These are phyloP conservation scores for Hirundo rustica DNA, from an alignment of 2,797 vertebrate genomes.

Conservation along the genomic window DNA sequence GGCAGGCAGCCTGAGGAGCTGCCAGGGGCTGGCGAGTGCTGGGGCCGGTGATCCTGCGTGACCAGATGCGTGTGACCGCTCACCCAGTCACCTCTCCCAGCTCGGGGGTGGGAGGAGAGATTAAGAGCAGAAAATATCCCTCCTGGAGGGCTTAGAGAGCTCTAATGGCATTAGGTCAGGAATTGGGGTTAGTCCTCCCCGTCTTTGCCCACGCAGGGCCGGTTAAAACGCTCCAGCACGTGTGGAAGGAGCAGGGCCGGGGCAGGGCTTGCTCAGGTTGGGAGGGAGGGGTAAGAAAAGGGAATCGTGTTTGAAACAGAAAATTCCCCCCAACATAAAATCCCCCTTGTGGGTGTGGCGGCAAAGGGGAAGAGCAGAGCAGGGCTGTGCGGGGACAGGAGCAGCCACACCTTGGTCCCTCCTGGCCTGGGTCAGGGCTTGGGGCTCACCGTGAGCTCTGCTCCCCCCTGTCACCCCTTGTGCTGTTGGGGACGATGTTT, in stretches of 20 bases:
- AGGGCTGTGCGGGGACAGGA: neutral
- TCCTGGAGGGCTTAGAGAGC: conserved; percentile 36
- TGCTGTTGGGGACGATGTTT: neutral
- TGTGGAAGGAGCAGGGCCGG: accelerated
- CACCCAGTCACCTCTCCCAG: neutral
- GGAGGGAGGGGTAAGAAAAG: neutral
- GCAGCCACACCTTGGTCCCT: accelerated
- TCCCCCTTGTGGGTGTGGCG: neutral
- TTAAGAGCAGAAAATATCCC: conserved; percentile 52
- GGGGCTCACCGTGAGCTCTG: neutral
- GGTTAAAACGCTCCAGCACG: neutral
- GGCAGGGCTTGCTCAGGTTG: neutral
- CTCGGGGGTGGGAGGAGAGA: neutral
- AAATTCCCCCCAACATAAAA: neutral
- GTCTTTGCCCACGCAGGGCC: neutral
- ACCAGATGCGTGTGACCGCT: neutral
- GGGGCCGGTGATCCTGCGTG: accelerated
- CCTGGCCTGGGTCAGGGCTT: neutral
- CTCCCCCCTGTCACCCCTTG: neutral
- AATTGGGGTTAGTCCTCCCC: conserved; percentile 31
- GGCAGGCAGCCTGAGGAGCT: neutral
- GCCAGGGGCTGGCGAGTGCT: accelerated
- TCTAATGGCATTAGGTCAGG: conserved; percentile 27
- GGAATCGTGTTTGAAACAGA: neutral
- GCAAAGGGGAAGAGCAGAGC: neutral